These are phyloP conservation scores for Sus cebifrons DNA, from an alignment of 2,797 vertebrate species.

Conservation along the genomic window DNA sequence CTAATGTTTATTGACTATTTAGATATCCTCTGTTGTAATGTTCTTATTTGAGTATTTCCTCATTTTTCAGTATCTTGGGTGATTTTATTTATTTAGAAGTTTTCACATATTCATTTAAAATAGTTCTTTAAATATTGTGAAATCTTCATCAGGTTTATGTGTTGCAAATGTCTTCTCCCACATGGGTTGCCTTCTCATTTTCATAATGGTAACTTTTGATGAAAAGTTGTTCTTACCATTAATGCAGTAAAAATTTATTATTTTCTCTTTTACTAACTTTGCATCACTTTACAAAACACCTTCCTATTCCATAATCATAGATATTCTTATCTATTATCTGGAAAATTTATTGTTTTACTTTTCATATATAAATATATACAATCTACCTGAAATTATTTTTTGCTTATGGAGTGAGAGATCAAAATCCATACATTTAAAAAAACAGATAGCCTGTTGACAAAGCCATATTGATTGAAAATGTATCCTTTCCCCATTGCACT, in stretches of 20 bases:
- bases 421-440: not conserved
- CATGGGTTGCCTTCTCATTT: not conserved
- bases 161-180: not conserved
- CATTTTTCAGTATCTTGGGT: not conserved
- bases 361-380: not conserved
- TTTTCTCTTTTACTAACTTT: not conserved
- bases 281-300: not conserved
- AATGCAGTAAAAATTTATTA: not conserved
- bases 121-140: not conserved
- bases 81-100: slow-evolving; percentile 1
- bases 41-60: not conserved
- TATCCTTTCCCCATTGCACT: fast-evolving
- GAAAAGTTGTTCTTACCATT: not conserved
- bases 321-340: not conserved
- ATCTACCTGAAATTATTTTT: not conserved
- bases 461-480: not conserved
- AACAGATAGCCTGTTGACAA: not conserved
- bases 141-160: not conserved
- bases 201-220: not conserved
- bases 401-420: not conserved
- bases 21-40: not conserved
- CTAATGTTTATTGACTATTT: not conserved
- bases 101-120: not conserved
- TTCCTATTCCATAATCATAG: not conserved
- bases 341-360: slow-evolving; percentile 11